phyloP scores from a whole-genome alignment of 2,113 vertebrate species.

The Oncorhynchus kisutch region DNA sequence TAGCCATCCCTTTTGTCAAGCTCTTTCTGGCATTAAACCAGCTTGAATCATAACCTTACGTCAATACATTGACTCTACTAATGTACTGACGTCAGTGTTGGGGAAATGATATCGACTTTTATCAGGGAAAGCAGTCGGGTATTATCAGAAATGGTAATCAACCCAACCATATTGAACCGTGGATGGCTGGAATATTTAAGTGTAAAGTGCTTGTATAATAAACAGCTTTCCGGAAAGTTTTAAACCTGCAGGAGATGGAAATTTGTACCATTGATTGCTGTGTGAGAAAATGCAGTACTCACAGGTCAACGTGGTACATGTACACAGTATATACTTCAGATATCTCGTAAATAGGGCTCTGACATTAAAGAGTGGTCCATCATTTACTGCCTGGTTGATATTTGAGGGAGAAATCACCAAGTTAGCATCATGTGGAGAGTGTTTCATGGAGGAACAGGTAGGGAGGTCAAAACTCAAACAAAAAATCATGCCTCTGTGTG shows the following conservation, averaged over 20 bases:
- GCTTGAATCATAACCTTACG: not conserved
- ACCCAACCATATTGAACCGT: no score
- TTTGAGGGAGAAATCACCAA: not conserved
- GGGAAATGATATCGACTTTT: not conserved
- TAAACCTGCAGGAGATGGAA: not conserved
- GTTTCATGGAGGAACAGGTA: not conserved
- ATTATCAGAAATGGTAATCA: not conserved
- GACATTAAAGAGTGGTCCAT: not conserved
- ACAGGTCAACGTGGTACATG: not conserved
- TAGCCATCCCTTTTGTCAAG: not conserved
- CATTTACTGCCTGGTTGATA: not conserved
- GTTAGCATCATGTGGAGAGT: not conserved
- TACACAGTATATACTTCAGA: not conserved
- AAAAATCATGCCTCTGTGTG: no score
- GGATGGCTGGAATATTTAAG: no score
- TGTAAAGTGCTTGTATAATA: not conserved
- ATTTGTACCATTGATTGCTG: no score
- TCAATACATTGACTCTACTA: not conserved
- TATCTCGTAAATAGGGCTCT: not conserved
- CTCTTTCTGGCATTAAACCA: not conserved
- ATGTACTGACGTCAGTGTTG: not conserved
- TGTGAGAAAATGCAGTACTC: no score
- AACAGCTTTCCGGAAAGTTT: not conserved
- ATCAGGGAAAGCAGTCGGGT: not conserved
- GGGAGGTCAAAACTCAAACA: not conserved